Evolutionary conservation across 2,113 vertebrate species (phyloP).

Genomic region (Aspiorhynchus laticeps): DNA sequence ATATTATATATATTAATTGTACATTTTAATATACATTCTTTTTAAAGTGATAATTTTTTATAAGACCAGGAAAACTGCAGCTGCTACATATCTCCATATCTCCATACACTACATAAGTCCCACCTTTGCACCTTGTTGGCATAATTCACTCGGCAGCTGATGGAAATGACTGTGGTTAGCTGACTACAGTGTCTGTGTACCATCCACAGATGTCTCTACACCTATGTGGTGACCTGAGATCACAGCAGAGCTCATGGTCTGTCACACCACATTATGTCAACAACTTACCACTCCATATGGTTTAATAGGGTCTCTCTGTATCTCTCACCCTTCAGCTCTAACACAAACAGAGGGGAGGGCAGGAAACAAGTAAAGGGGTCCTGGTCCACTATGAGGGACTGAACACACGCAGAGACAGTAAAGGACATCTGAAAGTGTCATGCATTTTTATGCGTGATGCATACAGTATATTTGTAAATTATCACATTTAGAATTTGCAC

Average conservation of each 20-base stretch:
- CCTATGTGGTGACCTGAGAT: constrained; percentile 59
- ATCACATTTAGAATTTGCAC: not conserved
- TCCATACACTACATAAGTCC: not conserved
- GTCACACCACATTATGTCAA: constrained; percentile 70
- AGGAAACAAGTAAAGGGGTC: not conserved
- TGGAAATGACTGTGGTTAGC: constrained; percentile 12
- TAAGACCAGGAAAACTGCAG: not conserved
- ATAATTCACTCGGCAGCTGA: constrained; percentile 4
- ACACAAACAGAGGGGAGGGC: constrained; percentile 7
- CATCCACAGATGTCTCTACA: constrained; percentile 61
- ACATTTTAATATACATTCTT: not conserved
- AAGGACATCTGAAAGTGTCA: constrained; percentile 29
- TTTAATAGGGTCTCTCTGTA: constrained; percentile 51
- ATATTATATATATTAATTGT: too few relatives aligned
- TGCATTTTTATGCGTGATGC: not conserved
- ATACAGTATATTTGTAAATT: not conserved
- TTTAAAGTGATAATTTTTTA: not conserved
- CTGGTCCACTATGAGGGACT: not conserved
- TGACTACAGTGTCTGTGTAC: constrained; percentile 21
- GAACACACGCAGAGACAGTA: constrained; percentile 1
- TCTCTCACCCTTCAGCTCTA: not conserved
- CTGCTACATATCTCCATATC: not conserved
- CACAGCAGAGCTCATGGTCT: constrained; percentile 59
- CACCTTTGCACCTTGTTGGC: constrained; percentile 24
- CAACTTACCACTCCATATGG: constrained; percentile 65